phyloP scores from a whole-genome alignment of 2,888 invertebrate genomes.

The Anticlea derivata region DNA sequence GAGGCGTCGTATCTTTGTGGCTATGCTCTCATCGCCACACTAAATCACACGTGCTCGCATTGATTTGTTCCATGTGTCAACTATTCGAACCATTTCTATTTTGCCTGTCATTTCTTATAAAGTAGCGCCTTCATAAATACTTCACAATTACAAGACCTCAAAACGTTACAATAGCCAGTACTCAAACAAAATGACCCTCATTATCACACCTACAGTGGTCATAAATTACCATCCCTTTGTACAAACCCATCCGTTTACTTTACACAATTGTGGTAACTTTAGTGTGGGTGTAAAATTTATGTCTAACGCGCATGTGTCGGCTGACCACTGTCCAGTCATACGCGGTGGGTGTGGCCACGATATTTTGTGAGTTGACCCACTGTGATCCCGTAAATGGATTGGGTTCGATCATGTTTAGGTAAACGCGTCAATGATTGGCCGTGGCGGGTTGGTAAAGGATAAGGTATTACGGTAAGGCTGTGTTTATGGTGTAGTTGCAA shows the following conservation, averaged over 20 bases:
- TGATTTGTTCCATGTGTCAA: slow-evolving; percentile 29
- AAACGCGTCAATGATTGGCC: slow-evolving; percentile 35
- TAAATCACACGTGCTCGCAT: slow-evolving; percentile 46
- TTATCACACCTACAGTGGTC: slow-evolving; percentile 26
- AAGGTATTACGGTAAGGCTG: slow-evolving; percentile 28
- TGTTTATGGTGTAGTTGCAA: slow-evolving; percentile 7
- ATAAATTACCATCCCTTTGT: slow-evolving; percentile 22
- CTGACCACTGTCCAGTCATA: slow-evolving; percentile 77
- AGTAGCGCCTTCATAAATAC: not conserved
- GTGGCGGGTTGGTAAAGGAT: slow-evolving; percentile 36
- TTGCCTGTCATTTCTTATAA: not conserved
- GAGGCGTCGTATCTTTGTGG: slow-evolving; percentile 64
- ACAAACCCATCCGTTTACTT: slow-evolving; percentile 19
- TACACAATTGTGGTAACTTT: slow-evolving; percentile 39
- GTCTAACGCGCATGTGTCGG: slow-evolving; percentile 71
- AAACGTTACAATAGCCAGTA: slow-evolving; percentile 11
- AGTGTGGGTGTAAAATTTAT: slow-evolving; percentile 62
- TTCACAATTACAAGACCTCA: too few relatives aligned
- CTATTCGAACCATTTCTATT: slow-evolving; percentile 1
- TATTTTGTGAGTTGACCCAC: slow-evolving; percentile 44
- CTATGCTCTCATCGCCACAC: slow-evolving; percentile 68
- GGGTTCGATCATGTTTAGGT: slow-evolving; percentile 60
- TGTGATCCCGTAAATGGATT: slow-evolving; percentile 55
- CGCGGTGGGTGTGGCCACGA: slow-evolving; percentile 67
- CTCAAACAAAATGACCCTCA: slow-evolving; percentile 13